Conservation (phyloP, 2,113 vertebrate genomes). For the Pan troglodytes region DNA sequence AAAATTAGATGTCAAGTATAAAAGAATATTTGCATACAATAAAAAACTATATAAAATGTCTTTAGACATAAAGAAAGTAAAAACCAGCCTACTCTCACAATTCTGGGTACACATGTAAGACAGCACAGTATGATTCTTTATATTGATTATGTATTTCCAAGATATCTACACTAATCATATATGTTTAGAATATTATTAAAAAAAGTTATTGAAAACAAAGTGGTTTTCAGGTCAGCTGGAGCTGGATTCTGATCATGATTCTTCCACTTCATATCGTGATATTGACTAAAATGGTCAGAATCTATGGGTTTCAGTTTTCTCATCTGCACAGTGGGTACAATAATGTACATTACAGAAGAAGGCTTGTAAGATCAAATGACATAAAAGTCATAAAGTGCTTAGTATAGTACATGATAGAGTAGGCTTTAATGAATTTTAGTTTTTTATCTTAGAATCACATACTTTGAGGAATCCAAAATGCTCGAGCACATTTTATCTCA, state of each 20-base stretch:
- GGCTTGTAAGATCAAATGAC: not conserved
- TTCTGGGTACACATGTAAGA: not conserved
- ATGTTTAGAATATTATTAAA: not conserved
- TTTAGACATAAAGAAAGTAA: constrained; percentile 40
- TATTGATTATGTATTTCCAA: not conserved
- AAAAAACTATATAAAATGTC: not conserved
- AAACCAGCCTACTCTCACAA: not conserved
- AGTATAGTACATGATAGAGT: not conserved
- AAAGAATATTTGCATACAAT: not conserved
- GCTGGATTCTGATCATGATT: not conserved
- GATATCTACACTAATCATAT: not conserved
- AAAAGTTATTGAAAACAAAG: not conserved
- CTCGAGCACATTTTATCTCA: not conserved
- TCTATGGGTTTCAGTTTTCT: not conserved
- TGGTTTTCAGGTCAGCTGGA: not conserved
- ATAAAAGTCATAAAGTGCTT: not conserved
- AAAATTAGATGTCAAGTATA: not conserved
- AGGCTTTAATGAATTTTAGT: not conserved
- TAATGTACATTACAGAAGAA: not conserved
- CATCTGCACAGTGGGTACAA: not conserved
- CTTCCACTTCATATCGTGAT: not conserved
- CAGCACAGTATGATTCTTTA: not conserved
- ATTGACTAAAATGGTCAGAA: not conserved
- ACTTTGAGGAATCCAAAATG: not conserved
- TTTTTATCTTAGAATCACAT: not conserved